Base-by-base conservation (phyloP, 2,113 vertebrate species). In the Xyrauchen texanus region DNA sequence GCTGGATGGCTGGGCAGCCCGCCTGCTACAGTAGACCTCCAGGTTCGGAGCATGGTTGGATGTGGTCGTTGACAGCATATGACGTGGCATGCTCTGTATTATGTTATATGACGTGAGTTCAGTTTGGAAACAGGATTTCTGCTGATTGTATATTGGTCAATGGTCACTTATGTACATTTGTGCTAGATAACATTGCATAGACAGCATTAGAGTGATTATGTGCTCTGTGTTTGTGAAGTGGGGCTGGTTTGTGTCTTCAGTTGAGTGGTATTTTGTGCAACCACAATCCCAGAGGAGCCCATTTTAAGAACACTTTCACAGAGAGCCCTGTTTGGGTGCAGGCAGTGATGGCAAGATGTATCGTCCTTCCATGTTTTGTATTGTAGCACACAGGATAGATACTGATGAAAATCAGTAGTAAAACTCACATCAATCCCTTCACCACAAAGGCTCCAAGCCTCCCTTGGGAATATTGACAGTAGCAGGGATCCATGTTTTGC, bases 261-360 rank as follows among this genome's bases (percentile, higher is more conserved):
- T 91, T 68, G 92, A 92, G 83, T 93, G 91, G 91, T 90, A 72
- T 92, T 93, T 80, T 89, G 34, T 93, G 92, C 77, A 92, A 91
- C 83, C 91, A 93, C 88, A 81, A 8, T 15, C 6, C 66, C 57
- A 79, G 81, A 83, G 89, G 91, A 1, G 86, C 81, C 5, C 81
- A 87, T 3, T 93, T 91, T 91, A 93, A 92, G 81, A 85, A 52
- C 62, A 84, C 87, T 67, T 91, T 92, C 67, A 63, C 45, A 62
- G 55, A 45, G 72, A 89, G 88, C 67, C 91, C 91, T 0, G 44
- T 7, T 0, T 74, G 89, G 82, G 21, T 92, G 8, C 85, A n/a
- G 57, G 83, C 85, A 62, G 64, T 91, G 76, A 93, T 93, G 90
- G 85, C 4, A 4, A 12, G 21, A 6, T 45, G 15, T 13, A n/a